These are phyloP conservation scores for Leptinotarsa texana DNA, from an alignment of 1,140 invertebrate genomes.

Conservation along the genomic window DNA sequence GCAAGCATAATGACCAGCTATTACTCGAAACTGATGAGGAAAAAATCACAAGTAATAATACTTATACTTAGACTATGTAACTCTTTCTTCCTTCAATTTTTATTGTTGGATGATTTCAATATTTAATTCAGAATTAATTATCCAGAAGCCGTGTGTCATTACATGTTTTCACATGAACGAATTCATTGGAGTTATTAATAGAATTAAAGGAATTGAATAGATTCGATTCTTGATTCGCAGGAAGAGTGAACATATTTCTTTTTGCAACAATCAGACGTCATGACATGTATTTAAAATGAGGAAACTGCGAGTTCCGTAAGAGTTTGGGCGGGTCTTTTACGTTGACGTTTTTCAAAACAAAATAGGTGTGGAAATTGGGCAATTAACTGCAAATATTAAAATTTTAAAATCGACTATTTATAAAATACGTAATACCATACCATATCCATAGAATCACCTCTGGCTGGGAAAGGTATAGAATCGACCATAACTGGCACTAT, in stretches of 20 bases:
- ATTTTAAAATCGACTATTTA: too few relatives aligned
- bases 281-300: background rate
- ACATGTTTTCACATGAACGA: conserved; percentile 3
- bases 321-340: too few relatives aligned
- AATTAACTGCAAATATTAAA: too few relatives aligned
- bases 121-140: conserved; percentile 6
- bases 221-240: background rate
- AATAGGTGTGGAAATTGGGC: too few relatives aligned
- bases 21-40: background rate
- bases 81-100: background rate
- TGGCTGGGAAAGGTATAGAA: too few relatives aligned
- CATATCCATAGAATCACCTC: too few relatives aligned
- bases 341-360: too few relatives aligned
- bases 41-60: background rate
- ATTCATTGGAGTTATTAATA: background rate
- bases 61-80: too few relatives aligned
- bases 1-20: too few relatives aligned
- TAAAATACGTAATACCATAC: too few relatives aligned
- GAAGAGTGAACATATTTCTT: background rate
- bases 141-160: background rate
- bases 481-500: too few relatives aligned
- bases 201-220: background rate
- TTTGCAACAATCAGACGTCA: background rate
- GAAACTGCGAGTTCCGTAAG: background rate
- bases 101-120: conserved; percentile 7